Evolutionary conservation across 2,113 vertebrate species (phyloP).

Genomic region (Cyanoliseus patagonus): DNA sequence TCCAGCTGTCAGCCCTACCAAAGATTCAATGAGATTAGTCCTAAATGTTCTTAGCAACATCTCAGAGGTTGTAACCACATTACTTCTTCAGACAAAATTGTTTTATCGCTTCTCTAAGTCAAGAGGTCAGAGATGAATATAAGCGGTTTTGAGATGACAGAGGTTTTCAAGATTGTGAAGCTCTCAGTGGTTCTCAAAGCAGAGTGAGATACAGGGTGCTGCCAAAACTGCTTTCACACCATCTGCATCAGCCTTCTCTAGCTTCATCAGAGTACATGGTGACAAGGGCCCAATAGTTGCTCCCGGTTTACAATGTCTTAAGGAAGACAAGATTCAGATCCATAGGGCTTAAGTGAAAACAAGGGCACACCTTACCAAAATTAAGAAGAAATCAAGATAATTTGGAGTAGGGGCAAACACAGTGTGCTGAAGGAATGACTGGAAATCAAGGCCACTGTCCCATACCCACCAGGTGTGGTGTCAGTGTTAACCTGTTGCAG

Average conservation of each 20-base stretch:
- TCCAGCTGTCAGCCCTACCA: neutral
- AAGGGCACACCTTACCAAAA: neutral
- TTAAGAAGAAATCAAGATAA: neutral
- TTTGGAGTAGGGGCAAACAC: neutral
- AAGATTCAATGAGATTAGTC: neutral
- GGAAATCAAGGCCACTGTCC: neutral
- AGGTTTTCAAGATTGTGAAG: neutral
- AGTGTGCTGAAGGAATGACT: neutral
- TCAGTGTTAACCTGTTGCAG: neutral
- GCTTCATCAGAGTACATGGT: accelerated
- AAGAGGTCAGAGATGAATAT: neutral
- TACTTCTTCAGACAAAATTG: neutral
- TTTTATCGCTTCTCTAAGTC: neutral
- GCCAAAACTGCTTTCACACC: accelerated
- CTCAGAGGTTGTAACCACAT: neutral
- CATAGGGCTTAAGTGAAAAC: accelerated
- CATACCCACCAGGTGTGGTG: neutral
- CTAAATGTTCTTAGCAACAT: neutral
- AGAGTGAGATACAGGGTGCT: neutral
- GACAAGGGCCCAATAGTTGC: neutral
- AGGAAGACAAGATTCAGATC: neutral
- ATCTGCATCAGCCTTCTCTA: neutral
- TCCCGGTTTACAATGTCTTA: neutral
- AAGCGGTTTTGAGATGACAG: neutral
- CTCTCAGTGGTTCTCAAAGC: neutral